These are phyloP conservation scores for Erythrocercus mccallii DNA, from an alignment of 2,113 vertebrate genomes.

Conservation along the genomic window DNA sequence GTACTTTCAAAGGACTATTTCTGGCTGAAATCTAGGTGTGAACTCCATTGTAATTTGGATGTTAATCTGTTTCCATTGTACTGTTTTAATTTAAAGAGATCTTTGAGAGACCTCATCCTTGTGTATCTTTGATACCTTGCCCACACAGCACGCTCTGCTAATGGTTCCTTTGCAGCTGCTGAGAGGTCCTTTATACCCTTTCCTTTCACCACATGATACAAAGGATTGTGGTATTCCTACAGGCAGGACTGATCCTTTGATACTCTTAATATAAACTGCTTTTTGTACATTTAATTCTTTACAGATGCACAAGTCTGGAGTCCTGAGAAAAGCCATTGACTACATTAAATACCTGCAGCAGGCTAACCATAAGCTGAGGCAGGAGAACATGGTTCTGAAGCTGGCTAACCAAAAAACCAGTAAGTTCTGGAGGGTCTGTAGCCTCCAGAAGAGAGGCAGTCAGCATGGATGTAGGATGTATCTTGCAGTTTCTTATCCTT, in stretches of 20 bases:
- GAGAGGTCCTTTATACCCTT: neutral
- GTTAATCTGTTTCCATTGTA: neutral
- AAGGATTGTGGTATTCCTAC: neutral
- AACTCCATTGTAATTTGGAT: neutral
- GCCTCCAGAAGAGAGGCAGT: neutral
- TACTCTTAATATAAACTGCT: neutral
- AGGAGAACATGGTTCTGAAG: slow-evolving; percentile 95
- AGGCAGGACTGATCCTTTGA: neutral
- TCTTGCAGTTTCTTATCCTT: neutral
- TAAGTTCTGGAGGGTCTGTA: slow-evolving; percentile 66
- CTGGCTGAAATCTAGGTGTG: neutral
- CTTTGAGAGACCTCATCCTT: neutral
- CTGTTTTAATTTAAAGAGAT: neutral
- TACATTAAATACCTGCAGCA: slow-evolving; percentile 98
- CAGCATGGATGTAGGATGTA: neutral
- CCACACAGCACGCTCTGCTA: fast-evolving
- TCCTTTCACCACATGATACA: neutral
- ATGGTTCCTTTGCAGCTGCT: neutral
- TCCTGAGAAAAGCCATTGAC: slow-evolving; percentile 95
- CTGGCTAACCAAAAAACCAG: slow-evolving; percentile 95
- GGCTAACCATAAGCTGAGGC: slow-evolving; percentile 92
- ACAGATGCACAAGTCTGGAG: slow-evolving; percentile 97
- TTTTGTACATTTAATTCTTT: neutral
- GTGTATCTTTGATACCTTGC: neutral
- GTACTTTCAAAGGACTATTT: neutral